Conservation (phyloP, 2,113 vertebrate species). For the Sphaerodactylus townsendi region DNA sequence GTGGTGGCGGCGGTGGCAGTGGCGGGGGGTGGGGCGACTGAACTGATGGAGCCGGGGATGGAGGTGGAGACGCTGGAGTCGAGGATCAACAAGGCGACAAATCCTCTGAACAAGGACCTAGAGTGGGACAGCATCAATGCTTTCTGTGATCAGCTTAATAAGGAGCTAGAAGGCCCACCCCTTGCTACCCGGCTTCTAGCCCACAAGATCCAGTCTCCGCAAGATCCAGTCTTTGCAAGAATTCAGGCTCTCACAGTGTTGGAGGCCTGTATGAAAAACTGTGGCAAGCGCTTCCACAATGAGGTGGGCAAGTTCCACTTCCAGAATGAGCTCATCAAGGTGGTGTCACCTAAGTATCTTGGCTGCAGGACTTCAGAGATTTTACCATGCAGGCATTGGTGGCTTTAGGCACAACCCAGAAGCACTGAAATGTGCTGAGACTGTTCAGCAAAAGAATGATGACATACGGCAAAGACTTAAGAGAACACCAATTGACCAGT, state of each 20-base stretch:
- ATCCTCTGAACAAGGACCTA: slow-evolving; percentile 90
- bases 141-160: slow-evolving; percentile 92
- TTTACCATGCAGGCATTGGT: too few species aligned
- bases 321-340: slow-evolving; percentile 98
- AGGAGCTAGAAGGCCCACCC: slow-evolving; percentile 93
- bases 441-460: too few species aligned
- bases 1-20: too few species aligned
- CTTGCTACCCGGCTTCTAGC: too few species aligned
- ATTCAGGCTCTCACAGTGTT: too few species aligned
- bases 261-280: slow-evolving; percentile 94
- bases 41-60: slow-evolving; percentile 82
- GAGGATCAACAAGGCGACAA: slow-evolving; percentile 93
- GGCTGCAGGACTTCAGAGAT: too few species aligned
- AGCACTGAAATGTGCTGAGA: too few species aligned
- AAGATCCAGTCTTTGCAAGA: too few species aligned
- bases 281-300: slow-evolving; percentile 90
- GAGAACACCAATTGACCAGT: too few species aligned
- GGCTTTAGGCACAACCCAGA: too few species aligned
- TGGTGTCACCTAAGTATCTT: slow-evolving; percentile 98
- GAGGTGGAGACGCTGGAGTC: slow-evolving; percentile 90
- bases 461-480: too few species aligned
- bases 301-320: slow-evolving; percentile 99
- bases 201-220: too few species aligned
- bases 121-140: slow-evolving; percentile 90
- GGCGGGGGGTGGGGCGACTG: slow-evolving; percentile 38